Evolutionary conservation across 2,888 invertebrate species (phyloP), one percentile per base, ranked within the genome.

Genomic region (Aelia acuminata): DNA sequence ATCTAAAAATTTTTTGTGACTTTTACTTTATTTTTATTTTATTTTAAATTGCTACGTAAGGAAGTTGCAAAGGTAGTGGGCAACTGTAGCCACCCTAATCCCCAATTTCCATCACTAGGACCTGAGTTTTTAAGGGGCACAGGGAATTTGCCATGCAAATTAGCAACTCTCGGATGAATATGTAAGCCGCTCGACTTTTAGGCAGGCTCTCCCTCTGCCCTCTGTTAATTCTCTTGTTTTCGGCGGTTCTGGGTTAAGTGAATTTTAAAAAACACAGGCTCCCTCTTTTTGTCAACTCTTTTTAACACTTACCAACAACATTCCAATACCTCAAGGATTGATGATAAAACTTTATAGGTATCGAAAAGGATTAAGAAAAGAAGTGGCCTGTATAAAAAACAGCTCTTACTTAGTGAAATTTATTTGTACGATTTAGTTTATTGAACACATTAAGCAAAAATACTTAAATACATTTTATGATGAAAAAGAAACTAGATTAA

Each of bases 161-260:
- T 85, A 50, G 53, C 50, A 39, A 39, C 57, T 57, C 49, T 39
- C 39, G 53, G 57, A 85, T 85, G 85, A 85, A 85, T 85, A 85
- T 85, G 85, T 85, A 85, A 50, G 50, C 53, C 39, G 85, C 43
- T 35, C 57, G 50, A 85, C 85, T 85, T 84, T 84, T 84, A 84
- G 84, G 50, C 85, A 85, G 85, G 15, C 20, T 13, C 31, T 20
- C 43, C 57, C 43, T 80, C 80, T 43, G 43, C 43, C 57, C 43
- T 80, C 80, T 43, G 43, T 80, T 85, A 85, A 85, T 85, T 85
- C 85, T 53, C 85, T 85, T 85, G 85, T 85, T 85, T 84, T 85
- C 85, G 57, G 53, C 85, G 39, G 31, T 50, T 26, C 85, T 57
- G 57, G 85, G 85, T 85, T 85, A 85, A 85, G 85, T 85, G 85